phyloP scores from a whole-genome alignment of 2,797 vertebrate species.

The Pempheris klunzingeri region DNA sequence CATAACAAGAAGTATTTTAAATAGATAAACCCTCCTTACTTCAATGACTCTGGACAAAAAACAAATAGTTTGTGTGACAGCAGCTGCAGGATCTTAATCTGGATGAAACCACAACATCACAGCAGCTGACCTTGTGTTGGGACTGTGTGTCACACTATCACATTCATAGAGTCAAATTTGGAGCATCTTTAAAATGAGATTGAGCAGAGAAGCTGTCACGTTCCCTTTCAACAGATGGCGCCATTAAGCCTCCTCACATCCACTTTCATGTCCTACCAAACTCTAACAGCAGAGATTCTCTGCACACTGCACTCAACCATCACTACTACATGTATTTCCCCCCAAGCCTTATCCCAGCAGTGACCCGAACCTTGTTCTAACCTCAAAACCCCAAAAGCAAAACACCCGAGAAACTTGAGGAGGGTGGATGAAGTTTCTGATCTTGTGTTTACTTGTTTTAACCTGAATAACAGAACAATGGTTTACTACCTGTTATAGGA shows the following conservation, averaged over 20 bases:
- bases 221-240: conserved; percentile 45
- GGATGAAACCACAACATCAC: too few species aligned
- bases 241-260: conserved; percentile 28
- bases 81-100: neutral
- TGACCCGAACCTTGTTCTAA: too few species aligned
- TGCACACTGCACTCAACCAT: too few species aligned
- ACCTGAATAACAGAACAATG: neutral
- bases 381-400: too few species aligned
- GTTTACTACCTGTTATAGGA: too few species aligned
- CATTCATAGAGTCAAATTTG: neutral
- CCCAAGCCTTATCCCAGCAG: too few species aligned
- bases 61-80: neutral
- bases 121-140: neutral
- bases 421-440: neutral
- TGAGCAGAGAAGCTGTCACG: neutral
- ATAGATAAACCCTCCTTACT: neutral
- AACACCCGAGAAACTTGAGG: neutral
- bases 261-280: neutral
- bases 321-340: too few species aligned
- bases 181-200: neutral
- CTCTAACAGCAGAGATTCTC: too few species aligned
- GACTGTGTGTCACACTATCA: too few species aligned
- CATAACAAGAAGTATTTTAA: neutral
- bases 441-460: neutral
- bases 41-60: neutral